These are phyloP conservation scores for Sebastes alutus DNA, from an alignment of 2,797 vertebrate genomes.

Conservation along the genomic window DNA sequence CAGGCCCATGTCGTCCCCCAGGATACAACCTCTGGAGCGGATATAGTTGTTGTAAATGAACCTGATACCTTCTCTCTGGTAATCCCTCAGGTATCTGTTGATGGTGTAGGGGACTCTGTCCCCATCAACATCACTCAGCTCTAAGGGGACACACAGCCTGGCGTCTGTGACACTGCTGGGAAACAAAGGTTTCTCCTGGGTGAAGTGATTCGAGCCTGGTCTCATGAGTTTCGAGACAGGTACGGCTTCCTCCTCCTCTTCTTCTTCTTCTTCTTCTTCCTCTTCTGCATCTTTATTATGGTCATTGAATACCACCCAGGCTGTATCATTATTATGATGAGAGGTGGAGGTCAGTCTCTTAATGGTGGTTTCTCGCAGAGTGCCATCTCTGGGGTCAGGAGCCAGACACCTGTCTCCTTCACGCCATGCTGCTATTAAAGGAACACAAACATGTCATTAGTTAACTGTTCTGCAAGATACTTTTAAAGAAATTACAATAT, in stretches of 20 bases:
- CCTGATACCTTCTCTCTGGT: constrained; percentile 91
- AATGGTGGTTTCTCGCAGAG: constrained; percentile 80
- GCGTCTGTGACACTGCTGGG: constrained; percentile 74
- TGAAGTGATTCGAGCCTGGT: constrained; percentile 27
- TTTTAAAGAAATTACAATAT: neutral
- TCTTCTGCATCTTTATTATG: constrained; percentile 11
- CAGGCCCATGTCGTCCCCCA: constrained; percentile 98
- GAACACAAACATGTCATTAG: neutral
- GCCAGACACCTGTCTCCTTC: constrained; percentile 80
- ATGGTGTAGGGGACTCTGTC: constrained; percentile 91
- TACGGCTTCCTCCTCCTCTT: constrained; percentile 80
- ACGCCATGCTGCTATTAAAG: constrained; percentile 65
- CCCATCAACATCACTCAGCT: constrained; percentile 74
- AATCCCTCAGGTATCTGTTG: constrained; percentile 95
- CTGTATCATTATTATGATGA: constrained; percentile 65
- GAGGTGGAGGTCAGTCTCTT: constrained; percentile 76
- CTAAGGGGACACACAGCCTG: constrained; percentile 75
- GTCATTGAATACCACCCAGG: constrained; percentile 76
- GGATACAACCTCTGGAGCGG: constrained; percentile 88
- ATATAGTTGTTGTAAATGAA: constrained; percentile 90
- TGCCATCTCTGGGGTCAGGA: constrained; percentile 74
- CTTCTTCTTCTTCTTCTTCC: constrained; percentile 8
- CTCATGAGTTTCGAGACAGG: constrained; percentile 73
- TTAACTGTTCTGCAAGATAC: neutral
- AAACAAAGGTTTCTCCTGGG: constrained; percentile 90